A percentile compares a stretch with the other conserved stretches of the same genome.
phyloP scores from a whole-genome alignment of 2,113 vertebrate genomes.

The Callipepla californica region DNA sequence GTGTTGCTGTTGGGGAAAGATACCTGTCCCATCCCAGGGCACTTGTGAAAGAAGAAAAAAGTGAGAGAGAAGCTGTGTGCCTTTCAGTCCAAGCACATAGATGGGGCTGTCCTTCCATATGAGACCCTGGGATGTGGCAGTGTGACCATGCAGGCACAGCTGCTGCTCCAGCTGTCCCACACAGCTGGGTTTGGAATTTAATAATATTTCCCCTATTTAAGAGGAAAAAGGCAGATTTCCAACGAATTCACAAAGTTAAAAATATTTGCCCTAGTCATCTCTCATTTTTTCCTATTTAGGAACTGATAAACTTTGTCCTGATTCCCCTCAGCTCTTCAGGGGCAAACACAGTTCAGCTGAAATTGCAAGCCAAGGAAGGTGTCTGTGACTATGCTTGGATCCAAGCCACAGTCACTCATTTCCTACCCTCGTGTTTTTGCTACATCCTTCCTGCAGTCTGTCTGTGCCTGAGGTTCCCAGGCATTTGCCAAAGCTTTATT shows the following conservation, averaged over 20 bases:
- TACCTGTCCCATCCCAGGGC: not conserved
- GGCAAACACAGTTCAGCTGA: not conserved
- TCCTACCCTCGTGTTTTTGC: not conserved
- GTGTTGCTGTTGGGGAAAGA: not conserved
- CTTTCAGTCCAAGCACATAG: not conserved
- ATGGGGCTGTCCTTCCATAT: rapidly evolving
- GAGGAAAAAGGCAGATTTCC: not conserved
- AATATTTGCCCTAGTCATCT: not conserved
- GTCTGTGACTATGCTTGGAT: not conserved
- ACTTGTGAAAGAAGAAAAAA: not conserved
- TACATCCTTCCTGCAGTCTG: not conserved
- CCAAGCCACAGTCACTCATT: not conserved
- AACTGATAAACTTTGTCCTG: not conserved
- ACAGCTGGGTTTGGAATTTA: not conserved
- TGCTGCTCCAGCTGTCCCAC: not conserved
- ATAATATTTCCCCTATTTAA: not conserved
- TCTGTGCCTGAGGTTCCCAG: not conserved
- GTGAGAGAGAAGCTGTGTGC: not conserved
- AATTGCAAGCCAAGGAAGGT: not conserved
- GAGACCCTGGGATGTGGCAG: not conserved
- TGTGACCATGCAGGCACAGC: not conserved
- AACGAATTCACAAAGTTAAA: not conserved
- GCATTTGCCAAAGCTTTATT: not conserved
- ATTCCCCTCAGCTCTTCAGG: not conserved
- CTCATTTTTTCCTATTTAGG: not conserved